phyloP scores from a whole-genome alignment of 2,888 invertebrate species.

The Coelogynopora nodosa region DNA sequence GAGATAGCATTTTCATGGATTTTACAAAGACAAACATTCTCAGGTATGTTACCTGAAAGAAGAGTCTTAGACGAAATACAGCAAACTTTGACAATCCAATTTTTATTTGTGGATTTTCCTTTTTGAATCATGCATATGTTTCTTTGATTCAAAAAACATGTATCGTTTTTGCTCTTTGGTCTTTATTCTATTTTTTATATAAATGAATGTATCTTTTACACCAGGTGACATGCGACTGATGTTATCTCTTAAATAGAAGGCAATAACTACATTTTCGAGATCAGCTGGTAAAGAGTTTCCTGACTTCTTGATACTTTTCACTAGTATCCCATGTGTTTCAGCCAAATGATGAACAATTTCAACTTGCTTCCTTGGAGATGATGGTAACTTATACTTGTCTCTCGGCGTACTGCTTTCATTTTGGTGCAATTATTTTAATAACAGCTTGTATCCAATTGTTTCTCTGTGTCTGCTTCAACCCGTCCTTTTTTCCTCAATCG shows the following conservation, averaged over 20 bases:
- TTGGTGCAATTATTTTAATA: conserved; percentile 14
- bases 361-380: conserved; percentile 21
- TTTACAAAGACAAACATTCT: conserved; percentile 25
- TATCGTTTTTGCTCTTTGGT: conserved; percentile 22
- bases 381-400: conserved; percentile 15
- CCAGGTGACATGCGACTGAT: conserved; percentile 2
- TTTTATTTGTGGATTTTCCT: conserved; percentile 24
- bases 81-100: conserved; percentile 31
- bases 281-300: conserved; percentile 17
- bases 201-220: conserved; percentile 19
- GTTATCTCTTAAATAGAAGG: conserved; percentile 16
- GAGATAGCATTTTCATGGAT: conserved; percentile 27
- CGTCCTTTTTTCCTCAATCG: not conserved
- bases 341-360: conserved; percentile 18
- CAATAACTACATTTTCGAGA: conserved; percentile 19
- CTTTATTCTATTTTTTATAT: not conserved
- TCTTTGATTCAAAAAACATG: conserved; percentile 26
- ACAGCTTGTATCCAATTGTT: conserved; percentile 30
- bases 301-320: conserved; percentile 24
- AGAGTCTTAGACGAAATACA: conserved; percentile 14
- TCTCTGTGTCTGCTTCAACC: conserved; percentile 23
- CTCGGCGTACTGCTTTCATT: conserved; percentile 6
- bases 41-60: conserved; percentile 28
- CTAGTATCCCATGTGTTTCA: conserved; percentile 31
- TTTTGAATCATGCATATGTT: conserved; percentile 12